Conservation (phyloP, 92 coral and sea anemone species). For the Anthopleura xanthogrammica region DNA sequence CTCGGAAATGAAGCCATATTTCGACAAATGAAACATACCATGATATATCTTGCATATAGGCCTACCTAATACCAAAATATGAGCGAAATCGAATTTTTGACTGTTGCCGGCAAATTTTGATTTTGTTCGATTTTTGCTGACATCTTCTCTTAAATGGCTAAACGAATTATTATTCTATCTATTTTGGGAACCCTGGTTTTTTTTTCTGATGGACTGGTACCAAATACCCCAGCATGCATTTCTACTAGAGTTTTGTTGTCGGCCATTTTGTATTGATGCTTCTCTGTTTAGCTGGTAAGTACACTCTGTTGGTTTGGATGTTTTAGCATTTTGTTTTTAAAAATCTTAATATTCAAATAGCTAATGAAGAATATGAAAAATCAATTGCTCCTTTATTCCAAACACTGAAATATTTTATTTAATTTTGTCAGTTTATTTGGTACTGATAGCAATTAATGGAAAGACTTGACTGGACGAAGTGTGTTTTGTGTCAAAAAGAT, state of each 20-base stretch:
- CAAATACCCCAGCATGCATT: not conserved
- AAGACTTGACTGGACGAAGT: slow-evolving; percentile 40
- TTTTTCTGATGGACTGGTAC: not conserved
- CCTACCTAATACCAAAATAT: too few relatives aligned
- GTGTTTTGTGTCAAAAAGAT: slow-evolving; percentile 44
- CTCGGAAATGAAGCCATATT: too few relatives aligned
- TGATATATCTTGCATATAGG: too few relatives aligned
- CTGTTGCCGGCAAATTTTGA: too few relatives aligned
- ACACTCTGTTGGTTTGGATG: not conserved
- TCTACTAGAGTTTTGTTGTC: not conserved
- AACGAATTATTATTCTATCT: too few relatives aligned
- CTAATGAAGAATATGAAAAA: not conserved
- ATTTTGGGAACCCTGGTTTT: not conserved
- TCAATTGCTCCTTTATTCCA: not conserved
- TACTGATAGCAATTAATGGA: not conserved
- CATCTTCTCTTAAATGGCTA: too few relatives aligned
- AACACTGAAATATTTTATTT: not conserved
- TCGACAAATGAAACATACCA: too few relatives aligned
- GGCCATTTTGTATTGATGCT: not conserved
- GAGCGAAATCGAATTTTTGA: too few relatives aligned
- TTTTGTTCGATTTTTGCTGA: too few relatives aligned
- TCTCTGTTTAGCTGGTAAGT: not conserved
- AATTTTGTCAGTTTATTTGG: not conserved
- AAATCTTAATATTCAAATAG: not conserved
- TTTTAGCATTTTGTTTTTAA: not conserved